A percentile compares a stretch with the other conserved stretches of the same genome.
Evolutionary conservation across 2,113 vertebrate genomes (phyloP).

Genomic region (Catagonus wagneri): DNA sequence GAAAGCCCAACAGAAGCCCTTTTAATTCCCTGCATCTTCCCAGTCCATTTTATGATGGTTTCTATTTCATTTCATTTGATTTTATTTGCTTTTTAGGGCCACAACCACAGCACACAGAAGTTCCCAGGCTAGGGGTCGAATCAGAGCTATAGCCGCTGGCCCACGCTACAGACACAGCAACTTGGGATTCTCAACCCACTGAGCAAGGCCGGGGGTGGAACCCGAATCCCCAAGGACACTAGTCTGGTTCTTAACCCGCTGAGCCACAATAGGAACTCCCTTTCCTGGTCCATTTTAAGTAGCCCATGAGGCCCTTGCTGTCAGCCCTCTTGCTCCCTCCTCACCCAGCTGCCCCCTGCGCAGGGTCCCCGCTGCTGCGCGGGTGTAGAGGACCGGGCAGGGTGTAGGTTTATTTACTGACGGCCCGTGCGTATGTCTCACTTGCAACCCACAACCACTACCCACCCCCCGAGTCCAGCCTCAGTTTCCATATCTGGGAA

Average conservation of each 20-base stretch:
- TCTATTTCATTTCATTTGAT: no score
- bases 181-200: no score
- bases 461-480: no score
- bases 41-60: not conserved
- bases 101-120: no score
- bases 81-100: no score
- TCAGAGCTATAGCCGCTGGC: no score
- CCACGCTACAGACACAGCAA: no score
- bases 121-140: no score
- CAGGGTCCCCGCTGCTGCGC: slow-evolving; percentile 23
- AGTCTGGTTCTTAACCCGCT: no score
- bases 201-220: no score
- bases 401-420: slow-evolving; percentile 78
- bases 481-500: not conserved
- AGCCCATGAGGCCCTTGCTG: not conserved
- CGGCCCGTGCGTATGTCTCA: not conserved
- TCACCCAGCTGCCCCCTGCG: slow-evolving; percentile 19
- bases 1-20: slow-evolving; percentile 13
- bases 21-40: slow-evolving; percentile 6
- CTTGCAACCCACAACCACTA: not conserved
- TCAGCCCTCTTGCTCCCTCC: not conserved
- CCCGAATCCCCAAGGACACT: no score
- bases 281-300: not conserved
- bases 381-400: not conserved
- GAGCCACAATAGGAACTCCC: no score